Base-by-base conservation (phyloP, 2,797 vertebrate genomes). In the Orientallactaga sibirica region DNA sequence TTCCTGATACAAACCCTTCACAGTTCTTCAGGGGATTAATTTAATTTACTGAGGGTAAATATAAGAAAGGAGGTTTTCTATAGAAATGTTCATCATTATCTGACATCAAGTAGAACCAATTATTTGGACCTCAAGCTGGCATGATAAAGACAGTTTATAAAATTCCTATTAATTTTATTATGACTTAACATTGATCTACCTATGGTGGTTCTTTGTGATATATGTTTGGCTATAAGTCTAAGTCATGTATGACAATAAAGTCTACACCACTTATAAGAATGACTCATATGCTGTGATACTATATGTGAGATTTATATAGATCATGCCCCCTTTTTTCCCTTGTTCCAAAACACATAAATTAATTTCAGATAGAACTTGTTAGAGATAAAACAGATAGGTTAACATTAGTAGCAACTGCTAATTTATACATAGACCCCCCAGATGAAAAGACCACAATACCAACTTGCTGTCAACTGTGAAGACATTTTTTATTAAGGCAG, bases 211-310 rank as follows among this genome's bases (percentile, higher is more conserved):
- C 73, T 93, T 33, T 83, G 73, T 83, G 66, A 95, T 94, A 95
- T 94, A 95, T 88, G 27, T 92, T 94, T 88, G 18, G 43, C 37
- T 94, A 83, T 86, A 91, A 95, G 67, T 79, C 93, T 94, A 96
- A 96, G 76, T 95, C 90, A 93, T 95, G 70, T 85, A 92, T 94
- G 55, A 95, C 43, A 95, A 92, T 94, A 93, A 97, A 93, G 68
- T 90, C 20, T 86, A 88, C 22, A 91, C 37, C 70, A 94, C 90
- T 95, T 96, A 91, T 77, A 92, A 94, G 66, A 97, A 92, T 94
- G 70, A 96, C 24, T 94, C 92, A 96, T 91, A 64, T 25, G 41
- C 18, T 90, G 62, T 48, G 58, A 80, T 64, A 89, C 20, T 75
- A 2, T 76, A 95, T 92, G 52, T 86, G 77, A 91, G 82, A 94